Evolutionary conservation across 2,888 invertebrate genomes (phyloP), one percentile per base, ranked within the genome.

Genomic region (Mechanitis messenoides): DNA sequence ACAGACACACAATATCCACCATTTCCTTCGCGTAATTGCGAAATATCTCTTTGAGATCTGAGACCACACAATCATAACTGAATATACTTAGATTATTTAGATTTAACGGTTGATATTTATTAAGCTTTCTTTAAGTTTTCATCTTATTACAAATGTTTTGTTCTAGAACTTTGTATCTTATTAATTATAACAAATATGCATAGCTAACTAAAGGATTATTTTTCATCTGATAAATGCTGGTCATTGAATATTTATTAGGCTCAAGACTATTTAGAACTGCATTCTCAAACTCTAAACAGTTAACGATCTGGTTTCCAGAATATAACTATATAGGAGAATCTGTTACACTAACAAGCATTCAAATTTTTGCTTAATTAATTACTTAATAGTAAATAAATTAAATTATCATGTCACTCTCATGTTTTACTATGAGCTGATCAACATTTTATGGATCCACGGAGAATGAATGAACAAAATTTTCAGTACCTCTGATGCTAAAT

Each of bases 271-370:
- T 75, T 74, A 68, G 68, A 76, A 73, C 76, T 70, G 75, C 77
- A 73, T 74, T 74, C 78, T 82, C 74, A 77, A 82, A 85, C 81
- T 80, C 79, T 76, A 78, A 79, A 78, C 75, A 79, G 77, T 79
- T 78, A 76, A 77, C 74, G 74, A 81, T 81, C 78, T 71, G 74
- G 74, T 77, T 76, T 74, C 72, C 68, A 71, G 77, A 81, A 79
- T 75, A 68, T 73, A 80, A 79, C 77, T 70, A 72, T 72, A 71
- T 71, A 74, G 1, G 11, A 42, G 9, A 7, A 50, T 50, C 31
- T 9, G 7, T 12, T 6, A 50, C 5, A 31, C 50, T 9, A 42
- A 11, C 9, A 5, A 11, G 3, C 11, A 9, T 42, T 42, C 74
- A 75, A 79, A 82, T 80, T 80, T 76, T 78, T 74, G 75, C 78